These are phyloP conservation scores for Heteronetta atricapilla DNA, from an alignment of 2,113 vertebrate species.

Conservation along the genomic window DNA sequence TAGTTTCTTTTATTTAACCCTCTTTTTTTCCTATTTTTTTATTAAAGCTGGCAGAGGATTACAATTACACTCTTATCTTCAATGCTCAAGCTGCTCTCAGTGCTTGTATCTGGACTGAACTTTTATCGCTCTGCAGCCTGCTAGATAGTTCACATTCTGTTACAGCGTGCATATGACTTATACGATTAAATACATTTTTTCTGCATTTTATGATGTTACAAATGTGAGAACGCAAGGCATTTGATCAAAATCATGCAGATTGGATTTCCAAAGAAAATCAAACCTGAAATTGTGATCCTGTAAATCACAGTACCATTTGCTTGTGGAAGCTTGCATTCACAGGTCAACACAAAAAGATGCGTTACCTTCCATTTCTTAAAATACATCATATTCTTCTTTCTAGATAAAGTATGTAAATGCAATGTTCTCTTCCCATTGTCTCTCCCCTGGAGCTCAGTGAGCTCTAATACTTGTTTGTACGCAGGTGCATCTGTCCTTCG, in stretches of 20 bases:
- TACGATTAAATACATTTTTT: background rate
- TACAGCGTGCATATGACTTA: background rate
- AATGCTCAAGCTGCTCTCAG: background rate
- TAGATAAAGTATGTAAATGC: background rate
- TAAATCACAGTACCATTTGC: background rate
- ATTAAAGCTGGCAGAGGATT: background rate
- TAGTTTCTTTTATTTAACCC: background rate
- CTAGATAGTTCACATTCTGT: constrained; percentile 15
- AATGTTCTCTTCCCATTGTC: background rate
- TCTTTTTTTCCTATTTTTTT: background rate
- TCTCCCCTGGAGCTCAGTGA: background rate
- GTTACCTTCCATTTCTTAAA: background rate
- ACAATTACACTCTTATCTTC: background rate
- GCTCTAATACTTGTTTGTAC: background rate
- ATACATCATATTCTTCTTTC: background rate
- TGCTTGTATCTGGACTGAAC: background rate
- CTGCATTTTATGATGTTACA: constrained; percentile 3
- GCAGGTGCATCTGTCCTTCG: background rate
- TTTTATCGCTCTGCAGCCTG: background rate
- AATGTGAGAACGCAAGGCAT: background rate
- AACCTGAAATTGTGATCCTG: background rate
- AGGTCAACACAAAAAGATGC: background rate
- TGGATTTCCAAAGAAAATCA: constrained; percentile 15
- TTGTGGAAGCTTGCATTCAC: background rate
- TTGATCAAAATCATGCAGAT: constrained; percentile 18